Evolutionary conservation across 2,888 invertebrate species (phyloP), one percentile per base, ranked within the genome.

Genomic region (Dryobotodes eremita): DNA sequence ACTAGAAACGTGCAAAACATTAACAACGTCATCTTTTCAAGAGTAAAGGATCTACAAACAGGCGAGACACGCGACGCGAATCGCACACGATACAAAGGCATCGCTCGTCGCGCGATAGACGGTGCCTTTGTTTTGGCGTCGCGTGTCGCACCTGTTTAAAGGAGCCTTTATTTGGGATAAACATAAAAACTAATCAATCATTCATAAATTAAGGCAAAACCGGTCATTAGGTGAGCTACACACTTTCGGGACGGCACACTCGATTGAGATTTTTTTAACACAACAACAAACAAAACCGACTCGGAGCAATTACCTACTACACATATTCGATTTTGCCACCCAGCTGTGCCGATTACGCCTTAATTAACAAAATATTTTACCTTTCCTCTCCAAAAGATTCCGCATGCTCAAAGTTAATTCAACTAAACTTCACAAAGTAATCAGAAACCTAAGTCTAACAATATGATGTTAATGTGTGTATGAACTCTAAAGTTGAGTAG

Each of bases 401-500:
- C 46, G 17, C 36, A 10, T 59, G 26, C 53, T 23, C 26, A n/a
- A 82, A 64, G 36, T 66, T 57, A 64, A 75, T 71, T 73, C 10
- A 64, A 86, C 42, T 46, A 36, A 61, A 50, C 50, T 73, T 50
- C n/a, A 26, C 53, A 64, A 68, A 64, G 48, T 79, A 53, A 26
- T 71, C 68, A 59, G 48, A 73, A 74, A 55, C 53, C 15, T 59
- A 64, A 48, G 53, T 15, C 26, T 50, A 75, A 70, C 69, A 72
- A 57, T 55, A 36, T 17, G 46, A 36, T 17, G 46, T 70, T 26
- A 85, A 68, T 61, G 55, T 71, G n/a, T 59, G 42, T 79, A 84
- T 85, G 82, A 83, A 85, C 80, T 84, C 76, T 80, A 74, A 88
- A 89, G 84, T 88, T 89, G 77, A 85, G 85, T 86, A 87, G 75